These are phyloP conservation scores for Cladorhizidae sp. DNA, from an alignment of 37 sponge, comb jelly and placozoan species.

Conservation along the genomic window DNA sequence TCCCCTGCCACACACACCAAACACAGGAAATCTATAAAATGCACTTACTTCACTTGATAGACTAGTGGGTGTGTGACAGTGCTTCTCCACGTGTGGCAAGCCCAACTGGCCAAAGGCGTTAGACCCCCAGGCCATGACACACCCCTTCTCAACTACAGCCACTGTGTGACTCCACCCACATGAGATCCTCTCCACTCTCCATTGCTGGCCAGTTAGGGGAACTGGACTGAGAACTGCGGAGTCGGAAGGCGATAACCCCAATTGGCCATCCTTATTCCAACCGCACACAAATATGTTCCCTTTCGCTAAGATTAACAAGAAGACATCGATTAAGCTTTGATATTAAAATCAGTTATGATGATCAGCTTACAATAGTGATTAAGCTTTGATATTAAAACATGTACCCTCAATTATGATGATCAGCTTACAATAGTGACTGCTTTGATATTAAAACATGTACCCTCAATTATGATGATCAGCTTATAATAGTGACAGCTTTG, in stretches of 20 bases:
- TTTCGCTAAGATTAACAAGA: slow-evolving; percentile 48
- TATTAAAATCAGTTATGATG: too few species aligned
- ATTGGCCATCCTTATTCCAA: slow-evolving; percentile 83
- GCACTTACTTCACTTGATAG: slow-evolving; percentile 27
- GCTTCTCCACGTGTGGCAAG: not conserved
- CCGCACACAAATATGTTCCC: slow-evolving; percentile 64
- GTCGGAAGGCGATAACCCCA: slow-evolving; percentile 33
- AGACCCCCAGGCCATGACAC: slow-evolving; percentile 70
- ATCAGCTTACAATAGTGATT: too few species aligned
- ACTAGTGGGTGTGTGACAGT: not conserved
- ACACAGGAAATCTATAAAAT: too few species aligned
- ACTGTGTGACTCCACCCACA: slow-evolving; percentile 92
- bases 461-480: too few species aligned
- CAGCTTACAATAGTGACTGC: too few species aligned
- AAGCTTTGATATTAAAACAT: too few species aligned
- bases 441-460: too few species aligned
- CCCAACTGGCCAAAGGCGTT: slow-evolving; percentile 81
- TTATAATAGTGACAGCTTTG: too few species aligned
- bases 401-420: too few species aligned
- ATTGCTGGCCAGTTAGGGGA: slow-evolving; percentile 9
- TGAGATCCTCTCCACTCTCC: slow-evolving; percentile 36
- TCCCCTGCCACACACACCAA: too few species aligned
- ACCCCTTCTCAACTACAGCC: slow-evolving; percentile 42
- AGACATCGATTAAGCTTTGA: too few species aligned
- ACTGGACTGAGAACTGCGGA: slow-evolving; percentile 11